These are phyloP conservation scores for Ctenosaura bakeri DNA, from an alignment of 2,797 vertebrate genomes.

Conservation along the genomic window DNA sequence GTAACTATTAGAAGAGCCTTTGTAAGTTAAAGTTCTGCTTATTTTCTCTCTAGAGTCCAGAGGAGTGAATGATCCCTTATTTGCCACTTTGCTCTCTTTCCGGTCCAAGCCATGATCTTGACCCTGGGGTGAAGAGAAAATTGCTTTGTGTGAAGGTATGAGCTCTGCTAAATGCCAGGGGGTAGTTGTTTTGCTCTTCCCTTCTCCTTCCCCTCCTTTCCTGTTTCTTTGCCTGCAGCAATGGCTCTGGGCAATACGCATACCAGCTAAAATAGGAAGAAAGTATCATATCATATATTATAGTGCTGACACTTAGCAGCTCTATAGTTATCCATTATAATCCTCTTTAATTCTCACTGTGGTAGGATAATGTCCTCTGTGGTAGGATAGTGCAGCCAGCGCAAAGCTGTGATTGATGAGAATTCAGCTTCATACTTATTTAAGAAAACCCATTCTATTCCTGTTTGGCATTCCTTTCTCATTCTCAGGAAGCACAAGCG, in stretches of 20 bases:
- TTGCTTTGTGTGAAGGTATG: not conserved
- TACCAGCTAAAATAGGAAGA: not conserved
- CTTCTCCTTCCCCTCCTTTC: not conserved
- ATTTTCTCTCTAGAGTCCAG: constrained; percentile 4
- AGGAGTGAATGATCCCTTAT: not conserved
- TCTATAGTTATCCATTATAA: constrained; percentile 42
- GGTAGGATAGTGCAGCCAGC: not conserved
- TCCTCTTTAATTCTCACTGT: constrained; percentile 46
- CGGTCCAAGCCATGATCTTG: constrained; percentile 4
- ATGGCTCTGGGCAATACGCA: constrained; percentile 6
- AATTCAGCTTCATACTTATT: constrained; percentile 23
- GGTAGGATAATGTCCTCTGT: constrained; percentile 30
- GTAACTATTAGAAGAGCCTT: not conserved
- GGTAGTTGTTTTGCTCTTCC: not conserved
- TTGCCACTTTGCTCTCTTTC: not conserved
- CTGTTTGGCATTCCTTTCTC: not conserved
- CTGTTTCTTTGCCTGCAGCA: not conserved
- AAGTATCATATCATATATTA: constrained; percentile 41
- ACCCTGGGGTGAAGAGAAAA: constrained; percentile 27
- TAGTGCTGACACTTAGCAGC: constrained; percentile 26
- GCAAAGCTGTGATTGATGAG: constrained; percentile 8
- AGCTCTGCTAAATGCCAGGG: not conserved
- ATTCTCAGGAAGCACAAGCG: not conserved
- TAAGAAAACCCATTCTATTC: constrained; percentile 21
- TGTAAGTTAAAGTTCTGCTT: constrained; percentile 38